Base-by-base conservation (phyloP, 2,888 invertebrate genomes). In the Clistopyga incitator region DNA sequence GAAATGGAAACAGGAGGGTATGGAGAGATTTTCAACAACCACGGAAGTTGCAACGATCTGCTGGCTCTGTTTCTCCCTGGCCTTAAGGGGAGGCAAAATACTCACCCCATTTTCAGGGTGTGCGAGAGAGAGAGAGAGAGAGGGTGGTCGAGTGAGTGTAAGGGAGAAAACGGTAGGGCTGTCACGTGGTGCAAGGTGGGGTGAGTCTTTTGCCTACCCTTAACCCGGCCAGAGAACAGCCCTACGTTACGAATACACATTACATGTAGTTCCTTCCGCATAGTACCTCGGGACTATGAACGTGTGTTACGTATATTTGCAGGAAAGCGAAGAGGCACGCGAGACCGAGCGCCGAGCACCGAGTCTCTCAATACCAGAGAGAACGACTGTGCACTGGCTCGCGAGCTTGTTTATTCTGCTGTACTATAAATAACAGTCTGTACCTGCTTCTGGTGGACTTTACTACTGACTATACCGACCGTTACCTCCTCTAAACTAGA, bases 321-420 rank as follows among this genome's bases (percentile, higher is more conserved):
- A 29, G 29, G 47, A 50, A 64, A 52, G n/a, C 29, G 23, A 45
- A 29, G 54, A 38, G 47, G 61, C 47, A 47, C 10, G 25, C 45
- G 67, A 68, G 50, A n/a, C 3, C 38, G 38, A n/a, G 38, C 11
- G n/a, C 64, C 20, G 42, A 64, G 38, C 38, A 6, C 42, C 38
- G 42, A 38, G 38, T 38, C 38, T 38, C 38, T 38, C 38, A 8
- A 38, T 38, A 38, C 38, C 10, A 38, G 38, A 2, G 38, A 2
- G 38, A 38, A 38, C 38, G 8, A 38, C 8, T 10, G 38, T 64
- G 50, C 56, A 50, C 18, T 8, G 65, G 59, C 61, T 61, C 59
- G 15, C 45, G 74, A 80, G 50, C 59, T 75, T 80, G 80, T 80
- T 80, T 80, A 80, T 80, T 80, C 80, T 59, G 38, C 81, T 61